Evolutionary conservation across 1,140 invertebrate genomes (phyloP).

Genomic region (Agraylea sexmaculata): DNA sequence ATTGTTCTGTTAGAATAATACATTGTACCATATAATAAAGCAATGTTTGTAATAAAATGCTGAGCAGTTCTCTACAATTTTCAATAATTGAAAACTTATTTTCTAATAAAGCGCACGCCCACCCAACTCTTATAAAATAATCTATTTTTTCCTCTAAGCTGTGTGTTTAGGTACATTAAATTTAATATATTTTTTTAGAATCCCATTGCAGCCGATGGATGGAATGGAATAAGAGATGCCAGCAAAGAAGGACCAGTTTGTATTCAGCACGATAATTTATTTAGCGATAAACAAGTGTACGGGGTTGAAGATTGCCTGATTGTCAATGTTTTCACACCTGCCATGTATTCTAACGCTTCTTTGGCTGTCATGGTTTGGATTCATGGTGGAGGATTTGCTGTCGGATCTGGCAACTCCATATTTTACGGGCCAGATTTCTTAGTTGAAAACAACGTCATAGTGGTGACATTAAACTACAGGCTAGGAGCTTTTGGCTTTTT

Average conservation of each 20-base stretch:
- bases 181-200: conserved; percentile 33
- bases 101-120: conserved; percentile 1
- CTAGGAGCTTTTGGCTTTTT: conserved; percentile 52
- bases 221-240: conserved; percentile 47
- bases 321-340: conserved; percentile 76
- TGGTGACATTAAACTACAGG: conserved; percentile 59
- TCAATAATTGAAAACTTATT: neutral
- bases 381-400: conserved; percentile 58
- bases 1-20: conserved; percentile 4
- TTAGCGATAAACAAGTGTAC: conserved; percentile 44
- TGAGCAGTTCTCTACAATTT: neutral
- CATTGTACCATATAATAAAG: too few relatives aligned
- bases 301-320: conserved; percentile 76
- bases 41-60: too few relatives aligned
- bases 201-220: conserved; percentile 45
- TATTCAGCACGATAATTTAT: conserved; percentile 60
- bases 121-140: neutral
- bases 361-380: conserved; percentile 66
- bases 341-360: too few relatives aligned
- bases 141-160: neutral
- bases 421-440: conserved; percentile 52
- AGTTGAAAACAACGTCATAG: conserved; percentile 47
- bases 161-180: neutral
- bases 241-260: conserved; percentile 51
- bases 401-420: conserved; percentile 44